These are phyloP conservation scores for Trididemnum miniatum DNA, from an alignment of 23 tunicate species.

Conservation along the genomic window DNA sequence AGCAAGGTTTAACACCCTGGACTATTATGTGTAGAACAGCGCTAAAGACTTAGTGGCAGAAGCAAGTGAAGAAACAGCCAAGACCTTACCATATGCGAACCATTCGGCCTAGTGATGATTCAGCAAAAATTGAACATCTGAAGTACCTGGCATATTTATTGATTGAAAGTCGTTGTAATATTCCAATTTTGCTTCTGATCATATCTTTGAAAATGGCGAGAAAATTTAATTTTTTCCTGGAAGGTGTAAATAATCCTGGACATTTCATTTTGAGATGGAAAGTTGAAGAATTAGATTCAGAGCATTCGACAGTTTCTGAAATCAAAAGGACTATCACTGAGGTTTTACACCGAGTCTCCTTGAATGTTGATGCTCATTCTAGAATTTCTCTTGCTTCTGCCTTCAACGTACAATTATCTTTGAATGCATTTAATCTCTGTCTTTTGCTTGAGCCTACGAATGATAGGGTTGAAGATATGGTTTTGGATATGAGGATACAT, in stretches of 20 bases:
- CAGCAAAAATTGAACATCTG: not conserved
- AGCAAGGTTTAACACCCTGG: conserved; percentile 19
- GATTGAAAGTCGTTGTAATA: conserved; percentile 18
- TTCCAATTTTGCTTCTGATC: conserved; percentile 33
- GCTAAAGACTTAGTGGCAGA: not conserved
- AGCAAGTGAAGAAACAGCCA: not conserved
- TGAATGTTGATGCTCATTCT: conserved; percentile 32
- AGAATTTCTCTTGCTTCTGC: not conserved
- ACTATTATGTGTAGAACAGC: not conserved
- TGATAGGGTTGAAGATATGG: no score
- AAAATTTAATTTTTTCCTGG: conserved; percentile 20
- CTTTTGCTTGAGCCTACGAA: conserved; percentile 16
- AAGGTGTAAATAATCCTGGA: conserved; percentile 23
- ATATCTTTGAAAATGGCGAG: conserved; percentile 29
- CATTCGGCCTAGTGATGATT: not conserved
- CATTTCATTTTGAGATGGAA: conserved; percentile 27
- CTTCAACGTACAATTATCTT: not conserved
- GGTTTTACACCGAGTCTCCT: conserved; percentile 18
- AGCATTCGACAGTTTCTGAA: conserved; percentile 1
- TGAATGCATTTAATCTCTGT: conserved; percentile 10
- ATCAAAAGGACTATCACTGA: conserved; percentile 25
- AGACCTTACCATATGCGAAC: not conserved
- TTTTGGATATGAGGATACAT: no score
- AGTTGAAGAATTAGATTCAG: conserved; percentile 2
- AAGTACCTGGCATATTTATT: conserved; percentile 10